Percentiles rank a stretch among this genome's conserved stretches.
These are phyloP conservation scores for Palloptera scutellata DNA, from an alignment of 2,888 invertebrate genomes.

Conservation along the genomic window DNA sequence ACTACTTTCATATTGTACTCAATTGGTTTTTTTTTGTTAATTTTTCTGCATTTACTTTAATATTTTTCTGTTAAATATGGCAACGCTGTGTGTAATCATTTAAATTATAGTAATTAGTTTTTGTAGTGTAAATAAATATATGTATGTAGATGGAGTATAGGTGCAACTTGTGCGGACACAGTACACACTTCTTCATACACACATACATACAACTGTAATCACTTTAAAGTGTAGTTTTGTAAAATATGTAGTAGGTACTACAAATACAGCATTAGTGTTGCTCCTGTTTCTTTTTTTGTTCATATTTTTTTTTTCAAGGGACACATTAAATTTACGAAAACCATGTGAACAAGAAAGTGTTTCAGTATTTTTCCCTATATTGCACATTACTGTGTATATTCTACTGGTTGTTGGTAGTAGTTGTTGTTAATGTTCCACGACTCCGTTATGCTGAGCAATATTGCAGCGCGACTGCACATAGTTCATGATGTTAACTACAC, in stretches of 20 bases:
- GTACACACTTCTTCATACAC: not conserved
- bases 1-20: too few species aligned
- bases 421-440: not conserved
- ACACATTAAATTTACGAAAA: too few species aligned
- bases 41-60: not conserved
- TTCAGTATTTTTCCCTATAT: not conserved
- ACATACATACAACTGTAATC: slow-evolving; percentile 17
- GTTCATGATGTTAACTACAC: slow-evolving; percentile 14
- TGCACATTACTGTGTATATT: not conserved
- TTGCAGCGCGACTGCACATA: not conserved
- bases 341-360: too few species aligned
- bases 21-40: not conserved
- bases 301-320: not conserved
- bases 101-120: slow-evolving; percentile 26
- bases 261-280: not conserved
- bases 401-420: not conserved
- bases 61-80: slow-evolving; percentile 3
- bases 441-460: too few species aligned
- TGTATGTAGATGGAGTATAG: not conserved
- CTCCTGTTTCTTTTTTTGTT: not conserved
- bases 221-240: slow-evolving; percentile 18
- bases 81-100: slow-evolving; percentile 11
- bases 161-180: slow-evolving; percentile 3
- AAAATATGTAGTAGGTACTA: not conserved
- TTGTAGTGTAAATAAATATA: not conserved